Base-by-base conservation (phyloP, 35 echinoderm and acorn worm genomes). In the Acanthaster planci region DNA sequence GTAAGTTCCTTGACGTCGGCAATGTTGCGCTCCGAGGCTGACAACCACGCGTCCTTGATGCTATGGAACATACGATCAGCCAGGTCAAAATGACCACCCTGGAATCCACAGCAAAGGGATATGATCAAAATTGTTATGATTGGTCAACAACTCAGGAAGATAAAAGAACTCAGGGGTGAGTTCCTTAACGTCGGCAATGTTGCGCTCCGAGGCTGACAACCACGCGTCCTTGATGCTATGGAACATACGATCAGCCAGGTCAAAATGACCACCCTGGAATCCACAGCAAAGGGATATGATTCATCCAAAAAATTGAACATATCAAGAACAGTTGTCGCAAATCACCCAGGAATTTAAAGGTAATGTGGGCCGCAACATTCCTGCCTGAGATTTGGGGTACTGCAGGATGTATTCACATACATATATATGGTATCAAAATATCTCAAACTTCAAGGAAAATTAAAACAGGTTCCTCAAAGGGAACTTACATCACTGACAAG, bases 131-230 rank as follows among this genome's bases (percentile, higher is more conserved):
- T 99, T 93, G 72, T 94, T 99, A n/a, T 99, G 88, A 60, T 99
- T 99, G 54, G 85, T 87, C 22, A 99, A 82, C 26, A 93, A 91
- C 52, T 99, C 96, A 18, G 92, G 92, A 18, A 99, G 59, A 89
- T 99, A 99, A 77, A 99, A 99, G 89, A 99, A 99, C 77, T 99
- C 96, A 27, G 96, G 96, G 7, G 93, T 94, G 78, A 99, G 96
- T 76, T 99, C 96, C 76, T 99, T 99, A 60, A 99, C 87, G 40
- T 99, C 96, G 8, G 92, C 92, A 76, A 90, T 94, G 86, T 99
- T 94, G 51, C 88, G 88, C 51, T 91, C 86, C 77, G 92, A 99
- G 8, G 96, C 96, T 6, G 96, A 99, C 80, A 94, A 40, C 96
- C 96, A 99, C 1, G 80, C 77, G 51, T 94, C 92, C 60, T 89